Evolutionary conservation across 2,888 invertebrate genomes (phyloP).

Genomic region (Omphaloscelis lunosa): DNA sequence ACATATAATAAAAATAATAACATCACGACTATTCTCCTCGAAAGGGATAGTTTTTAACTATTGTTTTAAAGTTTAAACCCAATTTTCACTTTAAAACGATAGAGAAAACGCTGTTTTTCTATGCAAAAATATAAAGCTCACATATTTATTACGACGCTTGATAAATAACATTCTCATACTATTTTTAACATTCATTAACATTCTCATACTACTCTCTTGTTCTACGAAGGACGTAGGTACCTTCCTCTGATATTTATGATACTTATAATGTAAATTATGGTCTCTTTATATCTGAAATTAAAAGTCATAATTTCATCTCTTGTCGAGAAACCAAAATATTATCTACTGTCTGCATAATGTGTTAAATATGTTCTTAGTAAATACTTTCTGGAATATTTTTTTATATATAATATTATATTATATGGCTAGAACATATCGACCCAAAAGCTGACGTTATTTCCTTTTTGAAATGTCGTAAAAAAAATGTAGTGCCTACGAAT

Average conservation of each 20-base stretch:
- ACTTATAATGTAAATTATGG: constrained; percentile 14
- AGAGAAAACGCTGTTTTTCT: background rate
- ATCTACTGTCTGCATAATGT: constrained; percentile 2
- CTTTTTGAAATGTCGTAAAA: no score
- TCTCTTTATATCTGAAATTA: constrained; percentile 26
- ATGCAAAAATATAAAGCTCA: background rate
- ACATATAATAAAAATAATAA: no score
- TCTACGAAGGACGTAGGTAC: background rate
- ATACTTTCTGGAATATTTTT: background rate
- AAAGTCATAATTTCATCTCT: constrained; percentile 30
- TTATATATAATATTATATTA: background rate
- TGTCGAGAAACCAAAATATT: constrained; percentile 13
- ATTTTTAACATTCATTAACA: no score
- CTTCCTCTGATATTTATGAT: constrained; percentile 21
- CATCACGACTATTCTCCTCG: no score
- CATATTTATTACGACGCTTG: background rate
- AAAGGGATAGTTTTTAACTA: no score
- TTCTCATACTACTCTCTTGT: no score
- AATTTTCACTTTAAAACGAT: background rate
- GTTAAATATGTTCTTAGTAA: background rate
- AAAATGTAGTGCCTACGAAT: no score
- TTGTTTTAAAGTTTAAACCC: background rate
- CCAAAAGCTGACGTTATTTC: background rate
- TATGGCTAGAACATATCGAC: background rate
- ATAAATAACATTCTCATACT: background rate